Evolutionary conservation across 2,113 vertebrate species (phyloP).

Genomic region (Myrmecobius fasciatus): DNA sequence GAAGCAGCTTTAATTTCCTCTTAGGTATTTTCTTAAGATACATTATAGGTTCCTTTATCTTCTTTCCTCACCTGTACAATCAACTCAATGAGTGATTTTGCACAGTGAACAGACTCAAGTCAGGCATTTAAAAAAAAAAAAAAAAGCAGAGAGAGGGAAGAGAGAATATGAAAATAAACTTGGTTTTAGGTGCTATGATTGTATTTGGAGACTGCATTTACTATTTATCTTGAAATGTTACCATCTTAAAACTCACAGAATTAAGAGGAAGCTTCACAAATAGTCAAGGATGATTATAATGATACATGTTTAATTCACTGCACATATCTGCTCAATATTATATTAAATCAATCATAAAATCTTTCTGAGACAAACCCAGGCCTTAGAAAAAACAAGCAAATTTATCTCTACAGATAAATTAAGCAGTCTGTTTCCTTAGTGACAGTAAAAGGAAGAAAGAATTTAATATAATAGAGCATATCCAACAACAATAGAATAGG

Average conservation of each 20-base stretch:
- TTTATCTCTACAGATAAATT: not conserved
- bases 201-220: not conserved
- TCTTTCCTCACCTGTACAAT: not conserved
- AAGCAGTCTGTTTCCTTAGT: not conserved
- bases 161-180: not conserved
- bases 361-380: not conserved
- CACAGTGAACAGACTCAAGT: not conserved
- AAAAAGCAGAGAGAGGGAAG: not conserved
- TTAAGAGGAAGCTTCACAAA: not conserved
- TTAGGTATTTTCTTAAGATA: not conserved
- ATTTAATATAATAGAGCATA: not conserved
- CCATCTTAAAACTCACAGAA: not conserved
- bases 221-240: not conserved
- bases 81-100: not conserved
- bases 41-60: not conserved
- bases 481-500: not conserved
- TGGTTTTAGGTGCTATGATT: not conserved
- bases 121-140: too few species aligned
- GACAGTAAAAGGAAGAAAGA: not conserved
- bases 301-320: not conserved
- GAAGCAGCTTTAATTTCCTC: not conserved
- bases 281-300: not conserved
- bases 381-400: not conserved
- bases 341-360: not conserved
- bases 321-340: not conserved